A percentile compares a stretch with the other conserved stretches of the same genome.
Conservation (phyloP, 30 jellyfish, hydroid and myxozoan species). For the Chrysaora quinquecirrha region DNA sequence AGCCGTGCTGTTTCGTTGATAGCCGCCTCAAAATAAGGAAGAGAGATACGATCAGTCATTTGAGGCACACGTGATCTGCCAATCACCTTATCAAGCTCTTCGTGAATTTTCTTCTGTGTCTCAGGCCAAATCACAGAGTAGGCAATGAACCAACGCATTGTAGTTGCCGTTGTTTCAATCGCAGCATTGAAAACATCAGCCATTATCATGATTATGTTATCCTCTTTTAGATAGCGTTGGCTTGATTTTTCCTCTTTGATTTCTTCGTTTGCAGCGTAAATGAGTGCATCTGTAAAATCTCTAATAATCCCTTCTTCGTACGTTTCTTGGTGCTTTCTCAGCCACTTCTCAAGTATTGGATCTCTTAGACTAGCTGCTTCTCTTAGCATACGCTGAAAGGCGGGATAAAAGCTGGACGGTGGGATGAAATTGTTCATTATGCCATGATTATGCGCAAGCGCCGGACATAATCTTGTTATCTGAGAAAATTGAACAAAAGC, state of each 20-base stretch:
- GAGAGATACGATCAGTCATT: slow-evolving; percentile 54
- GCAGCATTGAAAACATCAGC: slow-evolving; percentile 82
- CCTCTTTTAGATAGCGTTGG: slow-evolving; percentile 43
- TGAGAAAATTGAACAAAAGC: slow-evolving; percentile 46
- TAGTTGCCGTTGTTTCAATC: slow-evolving; percentile 75
- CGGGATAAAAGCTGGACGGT: too few relatives aligned
- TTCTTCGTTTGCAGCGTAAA: slow-evolving; percentile 68
- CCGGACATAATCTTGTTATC: slow-evolving; percentile 55
- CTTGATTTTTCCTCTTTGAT: slow-evolving; percentile 29
- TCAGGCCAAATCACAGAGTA: slow-evolving; percentile 69
- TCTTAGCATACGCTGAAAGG: too few relatives aligned
- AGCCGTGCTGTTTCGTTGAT: slow-evolving; percentile 74
- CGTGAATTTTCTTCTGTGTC: slow-evolving; percentile 48
- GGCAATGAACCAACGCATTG: slow-evolving; percentile 73
- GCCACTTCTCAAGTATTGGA: slow-evolving; percentile 66
- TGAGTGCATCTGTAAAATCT: slow-evolving; percentile 71
- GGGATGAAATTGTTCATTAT: too few relatives aligned
- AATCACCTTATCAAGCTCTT: slow-evolving; percentile 57
- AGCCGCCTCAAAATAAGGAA: slow-evolving; percentile 70
- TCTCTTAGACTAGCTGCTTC: slow-evolving; percentile 65
- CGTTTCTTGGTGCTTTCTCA: slow-evolving; percentile 58
- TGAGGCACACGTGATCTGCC: slow-evolving; percentile 58
- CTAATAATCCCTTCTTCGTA: slow-evolving; percentile 46
- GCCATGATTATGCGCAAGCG: too few relatives aligned
- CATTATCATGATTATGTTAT: slow-evolving; percentile 57